Base-by-base conservation (phyloP, 2,888 invertebrate species). In the Parasteatoda lunata region DNA sequence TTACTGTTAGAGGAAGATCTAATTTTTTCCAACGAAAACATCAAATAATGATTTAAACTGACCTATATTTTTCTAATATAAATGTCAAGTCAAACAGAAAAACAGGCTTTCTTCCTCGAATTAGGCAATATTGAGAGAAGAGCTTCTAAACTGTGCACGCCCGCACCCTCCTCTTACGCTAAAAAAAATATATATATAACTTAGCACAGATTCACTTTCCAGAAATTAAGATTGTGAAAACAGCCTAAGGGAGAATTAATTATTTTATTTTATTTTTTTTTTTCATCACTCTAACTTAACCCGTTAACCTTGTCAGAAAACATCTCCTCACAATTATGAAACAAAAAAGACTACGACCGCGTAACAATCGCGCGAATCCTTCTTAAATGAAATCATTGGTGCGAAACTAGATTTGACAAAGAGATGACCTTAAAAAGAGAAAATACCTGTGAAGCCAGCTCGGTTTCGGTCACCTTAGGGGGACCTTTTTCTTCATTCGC, bases 401-500 rank as follows among this genome's bases (percentile, higher is more conserved):
- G 80, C 80, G 85, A 85, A 85, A 85, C 85, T 64, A 80, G 85
- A 85, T 72, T 65, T 51, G 6, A 70, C 54, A 54, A n/a, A 65
- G 54, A 80, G 85, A 85, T 85, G 85, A 80, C 85, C 85, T 85
- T 79, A 85, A 80, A 75, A 78, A 78, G 54, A 15, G 66, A 6
- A 30, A 30, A 30, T 30, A 30, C 30, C 30, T 30, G 30, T 30
- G 81, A 81, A 76, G 75, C 79, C 76, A 59, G 79, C 70, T 79
- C 13, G 80, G 78, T 85, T 85, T 85, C 85, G 76, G 80, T 80
- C 85, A 80, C 85, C 85, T 85, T 76, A 80, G 77, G 69, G 30
- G 69, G 30, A 69, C 48, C 30, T 78, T 70, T 70, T 30, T 30
- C 48, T 54, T 73, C 54, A 45, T n/a, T 71, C 73, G 68, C 71